Evolutionary conservation across 2,113 vertebrate genomes (phyloP).

Genomic region (Prunella fulvescens): DNA sequence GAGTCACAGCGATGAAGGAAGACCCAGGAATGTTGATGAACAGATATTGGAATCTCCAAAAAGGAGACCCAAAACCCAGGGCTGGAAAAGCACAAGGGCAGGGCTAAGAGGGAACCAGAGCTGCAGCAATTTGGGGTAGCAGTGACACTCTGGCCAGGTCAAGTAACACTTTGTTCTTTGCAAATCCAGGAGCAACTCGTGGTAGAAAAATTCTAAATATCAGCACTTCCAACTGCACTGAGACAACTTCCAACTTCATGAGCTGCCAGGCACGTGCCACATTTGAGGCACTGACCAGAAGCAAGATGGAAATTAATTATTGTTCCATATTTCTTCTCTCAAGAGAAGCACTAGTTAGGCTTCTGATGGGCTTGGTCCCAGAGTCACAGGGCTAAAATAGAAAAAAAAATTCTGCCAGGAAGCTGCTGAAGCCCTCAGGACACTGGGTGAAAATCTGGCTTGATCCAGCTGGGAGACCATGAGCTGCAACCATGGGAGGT

Average conservation of each 20-base stretch:
- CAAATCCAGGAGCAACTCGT: background rate
- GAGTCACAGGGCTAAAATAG: background rate
- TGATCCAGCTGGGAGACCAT: background rate
- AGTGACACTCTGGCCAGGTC: background rate
- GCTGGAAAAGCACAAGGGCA: background rate
- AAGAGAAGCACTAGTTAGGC: background rate
- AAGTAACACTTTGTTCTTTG: background rate
- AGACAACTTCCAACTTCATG: background rate
- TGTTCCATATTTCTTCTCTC: background rate
- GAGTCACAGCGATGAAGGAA: slow-evolving; percentile 24
- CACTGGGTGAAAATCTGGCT: background rate
- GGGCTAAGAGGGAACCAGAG: background rate
- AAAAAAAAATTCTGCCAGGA: background rate
- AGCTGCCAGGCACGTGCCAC: fast-evolving
- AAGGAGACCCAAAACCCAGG: background rate
- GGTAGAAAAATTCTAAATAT: background rate
- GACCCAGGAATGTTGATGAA: slow-evolving; percentile 45
- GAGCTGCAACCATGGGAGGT: background rate
- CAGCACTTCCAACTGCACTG: background rate
- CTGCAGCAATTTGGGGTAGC: fast-evolving
- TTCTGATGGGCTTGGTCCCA: background rate
- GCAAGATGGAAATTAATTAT: background rate
- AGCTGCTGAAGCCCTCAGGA: background rate
- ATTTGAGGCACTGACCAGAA: background rate
- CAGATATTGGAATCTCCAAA: background rate